Percentiles rank a stretch among this genome's conserved stretches.
Conservation (phyloP, 1,140 invertebrate species). For the Chionoecetes opilio region DNA sequence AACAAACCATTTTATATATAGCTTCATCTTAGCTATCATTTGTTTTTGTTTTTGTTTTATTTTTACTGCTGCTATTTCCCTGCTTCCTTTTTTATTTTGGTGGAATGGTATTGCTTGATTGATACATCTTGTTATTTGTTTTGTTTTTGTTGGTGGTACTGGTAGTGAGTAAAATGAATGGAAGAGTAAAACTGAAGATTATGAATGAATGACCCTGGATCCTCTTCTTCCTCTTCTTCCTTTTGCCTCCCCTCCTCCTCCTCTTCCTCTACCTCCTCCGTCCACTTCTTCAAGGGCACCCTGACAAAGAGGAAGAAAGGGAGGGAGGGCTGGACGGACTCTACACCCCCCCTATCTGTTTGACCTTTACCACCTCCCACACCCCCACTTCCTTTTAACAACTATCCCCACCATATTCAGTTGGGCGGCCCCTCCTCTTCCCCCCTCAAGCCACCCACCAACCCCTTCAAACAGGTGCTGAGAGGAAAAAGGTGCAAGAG, state of each 20-base stretch:
- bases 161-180: not conserved
- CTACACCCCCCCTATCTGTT: not conserved
- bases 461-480: not conserved
- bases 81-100: not conserved
- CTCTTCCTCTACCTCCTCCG: not conserved
- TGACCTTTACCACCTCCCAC: not conserved
- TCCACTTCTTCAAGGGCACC: not conserved
- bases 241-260: not conserved
- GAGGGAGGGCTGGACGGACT: not conserved
- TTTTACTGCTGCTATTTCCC: not conserved
- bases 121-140: not conserved
- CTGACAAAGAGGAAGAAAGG: not conserved
- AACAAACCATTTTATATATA: slow-evolving; percentile 20
- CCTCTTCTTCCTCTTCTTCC: not conserved
- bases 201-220: not conserved
- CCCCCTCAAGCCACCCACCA: not conserved
- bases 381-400: not conserved
- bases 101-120: not conserved
- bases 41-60: not conserved
- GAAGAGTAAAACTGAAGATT: not conserved
- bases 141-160: not conserved
- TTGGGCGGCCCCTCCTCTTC: not conserved
- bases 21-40: not conserved
- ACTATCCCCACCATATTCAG: not conserved
- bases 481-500: not conserved